These are phyloP conservation scores for Pygoscelis antarcticus DNA, from an alignment of 2,113 vertebrate genomes.

Conservation along the genomic window DNA sequence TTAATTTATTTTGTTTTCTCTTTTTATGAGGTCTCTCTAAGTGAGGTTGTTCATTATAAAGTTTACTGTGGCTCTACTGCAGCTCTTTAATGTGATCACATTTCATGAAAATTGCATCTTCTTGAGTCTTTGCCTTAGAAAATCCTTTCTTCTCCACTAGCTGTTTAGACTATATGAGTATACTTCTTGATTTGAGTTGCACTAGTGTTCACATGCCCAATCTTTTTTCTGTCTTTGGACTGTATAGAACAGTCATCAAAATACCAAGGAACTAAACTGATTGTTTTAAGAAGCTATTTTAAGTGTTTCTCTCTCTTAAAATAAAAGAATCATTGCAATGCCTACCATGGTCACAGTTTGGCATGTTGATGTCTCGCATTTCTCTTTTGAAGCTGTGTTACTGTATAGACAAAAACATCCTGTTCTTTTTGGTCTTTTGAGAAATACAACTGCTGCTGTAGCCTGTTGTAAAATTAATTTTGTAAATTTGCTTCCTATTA, in stretches of 20 bases:
- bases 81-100: not conserved
- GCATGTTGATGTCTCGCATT: conserved; percentile 16
- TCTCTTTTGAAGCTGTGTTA: conserved; percentile 54
- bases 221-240: not conserved
- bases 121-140: not conserved
- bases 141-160: not conserved
- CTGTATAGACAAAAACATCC: not conserved
- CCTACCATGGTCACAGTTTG: not conserved
- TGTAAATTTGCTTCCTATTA: conserved; percentile 39
- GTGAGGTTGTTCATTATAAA: not conserved
- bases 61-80: not conserved
- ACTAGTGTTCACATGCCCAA: not conserved
- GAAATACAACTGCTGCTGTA: conserved; percentile 5
- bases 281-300: not conserved
- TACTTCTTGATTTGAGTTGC: not conserved
- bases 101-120: not conserved
- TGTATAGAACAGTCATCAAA: not conserved
- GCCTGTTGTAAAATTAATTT: conserved; percentile 69
- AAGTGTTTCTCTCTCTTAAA: conserved; percentile 12
- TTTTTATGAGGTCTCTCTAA: not conserved
- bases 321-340: conserved; percentile 15
- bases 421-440: conserved; percentile 24
- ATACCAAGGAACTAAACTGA: not conserved
- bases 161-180: not conserved
- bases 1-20: not conserved